Percentiles rank a stretch among this genome's conserved stretches.
These are phyloP conservation scores for Drosophila parthenogenetica DNA, from an alignment of 2,888 invertebrate species.

Conservation along the genomic window DNA sequence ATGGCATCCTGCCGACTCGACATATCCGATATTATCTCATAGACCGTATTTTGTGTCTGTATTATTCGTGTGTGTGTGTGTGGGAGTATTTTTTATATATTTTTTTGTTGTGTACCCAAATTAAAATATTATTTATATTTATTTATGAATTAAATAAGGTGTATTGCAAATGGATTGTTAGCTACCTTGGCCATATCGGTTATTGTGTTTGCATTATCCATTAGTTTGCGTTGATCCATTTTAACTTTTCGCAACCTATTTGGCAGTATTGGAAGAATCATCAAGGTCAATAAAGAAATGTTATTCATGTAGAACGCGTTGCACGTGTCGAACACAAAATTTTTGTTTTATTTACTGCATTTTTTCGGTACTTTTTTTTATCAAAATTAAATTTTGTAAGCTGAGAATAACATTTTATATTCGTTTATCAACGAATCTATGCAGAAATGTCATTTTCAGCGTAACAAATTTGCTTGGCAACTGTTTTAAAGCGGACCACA, in stretches of 20 bases:
- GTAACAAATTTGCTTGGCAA: neutral
- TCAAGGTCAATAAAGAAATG: constrained; percentile 49
- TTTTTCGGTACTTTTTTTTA: no score
- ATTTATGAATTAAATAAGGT: neutral
- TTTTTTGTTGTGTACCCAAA: neutral
- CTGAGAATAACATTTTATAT: constrained; percentile 19
- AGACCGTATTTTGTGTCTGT: constrained; percentile 98
- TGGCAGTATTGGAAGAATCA: constrained; percentile 64
- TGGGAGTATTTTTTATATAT: no score
- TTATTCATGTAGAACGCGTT: constrained; percentile 30
- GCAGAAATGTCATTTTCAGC: constrained; percentile 15
- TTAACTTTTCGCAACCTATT: constrained; percentile 98
- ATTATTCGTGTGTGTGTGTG: no score
- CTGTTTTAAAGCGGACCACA: constrained; percentile 23
- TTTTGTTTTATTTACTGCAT: constrained; percentile 6
- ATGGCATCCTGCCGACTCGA: constrained; percentile 96
- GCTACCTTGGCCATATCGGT: constrained; percentile 99
- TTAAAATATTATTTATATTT: neutral
- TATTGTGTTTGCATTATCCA: constrained; percentile 99
- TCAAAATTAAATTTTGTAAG: neutral
- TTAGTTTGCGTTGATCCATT: constrained; percentile 99
- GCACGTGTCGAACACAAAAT: constrained; percentile 27
- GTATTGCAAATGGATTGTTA: constrained; percentile 43
- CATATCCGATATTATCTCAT: constrained; percentile 99
- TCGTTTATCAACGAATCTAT: constrained; percentile 13